phyloP scores from a whole-genome alignment of 2,888 invertebrate genomes.

The Nomada ferruginata region DNA sequence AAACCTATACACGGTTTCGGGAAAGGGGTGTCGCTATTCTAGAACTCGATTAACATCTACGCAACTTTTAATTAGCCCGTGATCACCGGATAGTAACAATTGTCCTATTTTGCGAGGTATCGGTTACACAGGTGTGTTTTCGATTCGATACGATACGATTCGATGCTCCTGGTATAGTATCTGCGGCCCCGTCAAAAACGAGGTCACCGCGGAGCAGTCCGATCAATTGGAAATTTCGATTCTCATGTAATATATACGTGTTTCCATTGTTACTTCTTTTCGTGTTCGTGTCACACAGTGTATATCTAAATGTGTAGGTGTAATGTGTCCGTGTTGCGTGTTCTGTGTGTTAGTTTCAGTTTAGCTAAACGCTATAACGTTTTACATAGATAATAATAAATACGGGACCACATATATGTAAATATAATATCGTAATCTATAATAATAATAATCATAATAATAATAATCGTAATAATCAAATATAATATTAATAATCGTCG shows the following conservation, averaged over 20 bases:
- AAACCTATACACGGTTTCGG: conserved; percentile 29
- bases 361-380: conserved; percentile 71
- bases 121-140: conserved; percentile 56
- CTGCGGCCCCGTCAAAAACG: conserved; percentile 47
- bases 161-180: conserved; percentile 19
- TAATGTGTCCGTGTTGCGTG: conserved; percentile 6
- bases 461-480: conserved; percentile 74
- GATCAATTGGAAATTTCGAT: conserved; percentile 34
- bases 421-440: conserved; percentile 78
- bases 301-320: background rate
- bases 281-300: conserved; percentile 6
- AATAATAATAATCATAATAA: conserved; percentile 74
- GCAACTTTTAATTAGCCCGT: conserved; percentile 44
- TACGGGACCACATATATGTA: conserved; percentile 77
- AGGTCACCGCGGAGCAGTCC: conserved; percentile 45
- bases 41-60: conserved; percentile 51
- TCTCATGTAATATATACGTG: conserved; percentile 14
- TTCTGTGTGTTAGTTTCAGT: conserved; percentile 39
- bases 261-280: background rate
- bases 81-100: conserved; percentile 60
- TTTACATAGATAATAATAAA: conserved; percentile 72
- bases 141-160: conserved; percentile 10
- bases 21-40: conserved; percentile 28
- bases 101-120: conserved; percentile 76
- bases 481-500: conserved; percentile 79